phyloP scores from a whole-genome alignment of 2,113 vertebrate genomes.

The Herpailurus yagouaroundi region DNA sequence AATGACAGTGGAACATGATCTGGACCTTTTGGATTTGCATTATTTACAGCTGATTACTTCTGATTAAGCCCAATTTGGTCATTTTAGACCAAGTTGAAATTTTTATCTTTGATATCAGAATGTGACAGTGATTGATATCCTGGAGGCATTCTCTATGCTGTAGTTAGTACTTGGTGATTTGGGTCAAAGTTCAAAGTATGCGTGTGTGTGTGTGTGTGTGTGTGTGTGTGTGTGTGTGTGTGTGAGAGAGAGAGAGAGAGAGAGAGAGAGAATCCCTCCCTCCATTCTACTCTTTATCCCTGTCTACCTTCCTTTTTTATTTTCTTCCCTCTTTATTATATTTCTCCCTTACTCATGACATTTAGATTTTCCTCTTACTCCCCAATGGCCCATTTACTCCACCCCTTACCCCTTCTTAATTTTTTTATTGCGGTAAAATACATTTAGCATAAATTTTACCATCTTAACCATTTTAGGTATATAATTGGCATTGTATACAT shows the following conservation, averaged over 20 bases:
- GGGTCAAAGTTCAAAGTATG: background rate
- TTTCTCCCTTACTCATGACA: conserved; percentile 2
- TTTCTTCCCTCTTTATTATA: background rate
- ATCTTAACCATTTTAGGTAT: background rate
- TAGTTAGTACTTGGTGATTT: conserved; percentile 7
- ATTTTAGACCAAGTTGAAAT: background rate
- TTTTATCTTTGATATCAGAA: conserved; percentile 26
- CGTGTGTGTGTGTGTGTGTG: background rate
- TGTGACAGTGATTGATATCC: background rate
- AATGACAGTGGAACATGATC: background rate
- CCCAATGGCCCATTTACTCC: background rate
- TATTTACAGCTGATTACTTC: background rate
- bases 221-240: background rate
- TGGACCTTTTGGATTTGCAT: background rate
- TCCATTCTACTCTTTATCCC: background rate
- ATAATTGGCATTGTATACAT: background rate
- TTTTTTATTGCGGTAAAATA: background rate
- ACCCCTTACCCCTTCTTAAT: background rate
- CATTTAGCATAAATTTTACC: background rate
- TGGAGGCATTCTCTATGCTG: background rate
- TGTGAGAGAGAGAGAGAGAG: no score
- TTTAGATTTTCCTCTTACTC: background rate
- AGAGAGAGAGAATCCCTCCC: background rate
- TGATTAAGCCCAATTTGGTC: conserved; percentile 31
- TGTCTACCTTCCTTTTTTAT: background rate